Evolutionary conservation across 2,797 vertebrate species (phyloP).

Genomic region (Lycodopsis pacificus): DNA sequence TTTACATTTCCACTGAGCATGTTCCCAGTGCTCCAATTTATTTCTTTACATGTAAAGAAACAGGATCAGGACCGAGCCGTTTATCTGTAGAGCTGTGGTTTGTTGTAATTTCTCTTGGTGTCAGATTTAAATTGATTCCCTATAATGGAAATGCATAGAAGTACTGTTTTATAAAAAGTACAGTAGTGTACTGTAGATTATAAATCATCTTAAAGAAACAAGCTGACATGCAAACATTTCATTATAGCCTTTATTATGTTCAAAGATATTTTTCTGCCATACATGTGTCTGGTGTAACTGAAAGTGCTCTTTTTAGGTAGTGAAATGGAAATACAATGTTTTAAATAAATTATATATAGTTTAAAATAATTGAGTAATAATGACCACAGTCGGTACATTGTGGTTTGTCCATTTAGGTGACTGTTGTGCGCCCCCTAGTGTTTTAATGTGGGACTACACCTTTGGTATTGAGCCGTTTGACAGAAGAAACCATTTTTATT

Average conservation of each 20-base stretch:
- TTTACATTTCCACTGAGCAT: constrained; percentile 64
- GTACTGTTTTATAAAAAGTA: background rate
- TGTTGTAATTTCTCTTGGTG: background rate
- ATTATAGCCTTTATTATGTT: constrained; percentile 60
- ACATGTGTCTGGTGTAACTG: constrained; percentile 32
- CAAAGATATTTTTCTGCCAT: constrained; percentile 27
- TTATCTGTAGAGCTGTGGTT: constrained; percentile 4
- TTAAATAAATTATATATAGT: constrained; percentile 63
- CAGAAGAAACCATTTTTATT: too few species aligned
- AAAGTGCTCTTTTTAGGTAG: constrained; percentile 32
- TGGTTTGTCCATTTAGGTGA: constrained; percentile 23
- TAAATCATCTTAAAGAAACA: background rate
- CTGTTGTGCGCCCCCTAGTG: constrained; percentile 60
- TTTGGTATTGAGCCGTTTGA: constrained; percentile 64
- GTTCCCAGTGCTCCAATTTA: constrained; percentile 34
- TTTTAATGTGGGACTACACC: constrained; percentile 36
- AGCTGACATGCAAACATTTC: constrained; percentile 14
- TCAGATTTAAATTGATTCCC: background rate
- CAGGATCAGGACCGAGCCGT: constrained; percentile 17
- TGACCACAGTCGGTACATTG: background rate
- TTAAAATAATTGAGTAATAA: constrained; percentile 27
- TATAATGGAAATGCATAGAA: background rate
- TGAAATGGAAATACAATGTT: constrained; percentile 27
- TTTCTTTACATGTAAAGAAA: constrained; percentile 35
- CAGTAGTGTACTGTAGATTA: background rate